Base-by-base conservation (phyloP, 2,888 invertebrate species). In the Ichneumoninae sp. region DNA sequence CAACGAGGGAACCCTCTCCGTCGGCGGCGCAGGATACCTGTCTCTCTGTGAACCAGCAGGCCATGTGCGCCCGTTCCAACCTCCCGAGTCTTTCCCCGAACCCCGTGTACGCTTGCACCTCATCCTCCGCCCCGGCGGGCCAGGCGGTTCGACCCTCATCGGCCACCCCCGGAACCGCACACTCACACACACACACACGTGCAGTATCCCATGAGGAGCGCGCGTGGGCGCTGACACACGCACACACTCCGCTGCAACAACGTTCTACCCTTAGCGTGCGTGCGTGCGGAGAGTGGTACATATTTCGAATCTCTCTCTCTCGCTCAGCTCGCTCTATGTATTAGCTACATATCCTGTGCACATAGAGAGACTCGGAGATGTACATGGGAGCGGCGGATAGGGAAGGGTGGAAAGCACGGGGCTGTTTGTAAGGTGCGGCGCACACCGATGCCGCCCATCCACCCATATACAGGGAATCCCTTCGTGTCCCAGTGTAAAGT, bases 341-440 rank as follows among this genome's bases (percentile, higher is more conserved):
- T 90, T 89, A 89, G 90, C 89, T 88, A 88, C 89, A 86, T 90
- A 91, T 91, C 89, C 89, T 87, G 84, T 87, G 70, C 50, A 90
- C 89, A 89, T 87, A 88, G 85, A 86, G 86, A 87, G 83, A 85
- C 83, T 77, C 81, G 76, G 79, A 76, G 70, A 71, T 84, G 83
- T 84, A 85, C 78, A 86, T 83, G 44, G 77, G 66, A 68, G 83
- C 68, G 76, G 47, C 77, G 57, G 74, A 68, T 69, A 76, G 80
- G 44, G 57, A 75, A 69, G 68, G 80, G 75, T 80, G 80, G 54
- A 82, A 82, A 80, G 71, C 83, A 70, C 47, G 65, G 69, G 85
- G 83, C 86, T 86, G 87, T 86, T 87, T 81, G 88, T 88, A 89
- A 84, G 81, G 85, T 80, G 85, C 86, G 79, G 82, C 80, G 47